phyloP scores from a whole-genome alignment of 2,113 vertebrate genomes.

The Heloderma charlesbogerti region DNA sequence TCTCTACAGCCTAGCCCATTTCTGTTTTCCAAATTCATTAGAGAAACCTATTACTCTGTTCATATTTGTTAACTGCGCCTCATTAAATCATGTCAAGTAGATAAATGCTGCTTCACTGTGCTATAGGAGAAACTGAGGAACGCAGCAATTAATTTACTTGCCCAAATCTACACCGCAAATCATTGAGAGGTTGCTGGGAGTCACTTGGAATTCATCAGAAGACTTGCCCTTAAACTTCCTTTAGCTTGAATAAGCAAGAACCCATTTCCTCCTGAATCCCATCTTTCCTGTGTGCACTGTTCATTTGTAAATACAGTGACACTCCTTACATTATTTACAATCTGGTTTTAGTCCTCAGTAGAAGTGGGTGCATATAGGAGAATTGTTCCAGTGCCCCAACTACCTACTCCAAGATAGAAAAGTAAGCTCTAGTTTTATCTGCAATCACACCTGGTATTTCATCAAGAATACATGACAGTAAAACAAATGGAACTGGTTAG shows the following conservation, averaged over 20 bases:
- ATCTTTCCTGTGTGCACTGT: background rate
- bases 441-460: background rate
- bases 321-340: conserved; percentile 29
- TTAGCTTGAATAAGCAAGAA: background rate
- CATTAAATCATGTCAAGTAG: background rate
- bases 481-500: background rate
- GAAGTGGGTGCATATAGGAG: background rate
- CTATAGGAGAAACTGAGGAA: conserved; percentile 24
- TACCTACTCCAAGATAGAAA: background rate
- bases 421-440: background rate
- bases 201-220: background rate
- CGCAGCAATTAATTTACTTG: conserved; percentile 7
- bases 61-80: conserved; percentile 21
- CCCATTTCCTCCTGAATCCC: background rate
- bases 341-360: background rate
- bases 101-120: background rate
- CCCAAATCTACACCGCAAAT: background rate
- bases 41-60: background rate
- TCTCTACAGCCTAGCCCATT: background rate
- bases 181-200: conserved; percentile 22
- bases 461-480: background rate
- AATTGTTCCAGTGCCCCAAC: background rate
- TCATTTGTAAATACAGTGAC: conserved; percentile 9
- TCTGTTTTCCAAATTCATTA: background rate
- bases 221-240: conserved; percentile 11